Evolutionary conservation across 2,113 vertebrate genomes (phyloP).

Genomic region (Phylloscopus trochilus): DNA sequence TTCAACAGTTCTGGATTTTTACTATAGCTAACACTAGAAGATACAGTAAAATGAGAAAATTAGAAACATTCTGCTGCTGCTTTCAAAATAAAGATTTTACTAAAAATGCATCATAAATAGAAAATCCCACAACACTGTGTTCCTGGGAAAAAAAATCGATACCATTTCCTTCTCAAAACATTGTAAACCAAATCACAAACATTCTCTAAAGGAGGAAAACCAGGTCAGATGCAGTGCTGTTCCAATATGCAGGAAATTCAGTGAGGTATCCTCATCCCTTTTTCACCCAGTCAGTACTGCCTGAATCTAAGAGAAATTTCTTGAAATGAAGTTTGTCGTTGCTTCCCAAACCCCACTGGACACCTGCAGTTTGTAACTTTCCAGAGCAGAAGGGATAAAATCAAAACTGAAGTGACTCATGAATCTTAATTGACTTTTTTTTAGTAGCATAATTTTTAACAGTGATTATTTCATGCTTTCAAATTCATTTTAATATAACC

Average conservation of each 20-base stretch:
- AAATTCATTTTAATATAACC: background rate
- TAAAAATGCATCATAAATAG: background rate
- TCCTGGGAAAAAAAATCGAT: background rate
- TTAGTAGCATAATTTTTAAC: slow-evolving; percentile 29
- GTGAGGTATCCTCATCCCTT: background rate
- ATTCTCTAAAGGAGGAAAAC: background rate
- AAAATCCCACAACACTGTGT: background rate
- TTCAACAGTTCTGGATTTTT: background rate
- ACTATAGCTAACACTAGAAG: background rate
- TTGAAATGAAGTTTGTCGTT: background rate
- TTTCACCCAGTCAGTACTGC: background rate
- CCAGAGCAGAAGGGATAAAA: slow-evolving; percentile 40
- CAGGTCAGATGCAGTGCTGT: background rate
- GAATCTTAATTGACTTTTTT: slow-evolving; percentile 25
- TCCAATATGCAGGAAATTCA: background rate
- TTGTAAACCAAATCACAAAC: background rate
- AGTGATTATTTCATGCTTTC: slow-evolving; percentile 1
- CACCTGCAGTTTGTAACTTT: background rate
- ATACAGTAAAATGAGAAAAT: background rate
- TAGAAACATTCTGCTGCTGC: background rate
- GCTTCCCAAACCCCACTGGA: background rate
- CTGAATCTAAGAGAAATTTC: background rate
- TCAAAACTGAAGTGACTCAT: slow-evolving; percentile 24
- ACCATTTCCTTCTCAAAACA: background rate
- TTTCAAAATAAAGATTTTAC: background rate